Percentiles rank a stretch among this genome's conserved stretches.
Evolutionary conservation across 2,113 vertebrate genomes (phyloP).

Genomic region (Vidua chalybeata): DNA sequence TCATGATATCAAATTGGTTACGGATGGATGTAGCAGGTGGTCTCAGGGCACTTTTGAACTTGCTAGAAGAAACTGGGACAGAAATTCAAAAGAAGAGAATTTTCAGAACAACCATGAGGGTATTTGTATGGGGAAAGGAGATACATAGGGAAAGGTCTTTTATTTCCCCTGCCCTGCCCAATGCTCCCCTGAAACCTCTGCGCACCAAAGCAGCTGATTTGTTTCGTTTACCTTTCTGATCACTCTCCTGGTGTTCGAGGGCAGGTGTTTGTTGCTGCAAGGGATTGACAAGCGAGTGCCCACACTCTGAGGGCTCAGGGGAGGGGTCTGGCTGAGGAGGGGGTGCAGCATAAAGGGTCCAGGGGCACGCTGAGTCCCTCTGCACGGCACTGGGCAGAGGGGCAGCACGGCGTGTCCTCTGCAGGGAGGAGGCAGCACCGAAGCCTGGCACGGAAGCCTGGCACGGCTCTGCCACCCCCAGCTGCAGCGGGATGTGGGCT

Average conservation of each 20-base stretch:
- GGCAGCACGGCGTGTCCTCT: rapidly evolving
- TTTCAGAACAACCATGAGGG: background rate
- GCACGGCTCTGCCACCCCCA: background rate
- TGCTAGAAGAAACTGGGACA: background rate
- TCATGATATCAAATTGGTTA: background rate
- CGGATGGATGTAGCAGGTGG: background rate
- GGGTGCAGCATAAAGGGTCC: rapidly evolving
- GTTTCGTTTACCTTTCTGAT: background rate
- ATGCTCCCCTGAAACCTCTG: background rate
- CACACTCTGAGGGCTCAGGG: rapidly evolving
- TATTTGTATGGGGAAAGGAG: background rate
- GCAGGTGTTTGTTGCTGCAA: background rate
- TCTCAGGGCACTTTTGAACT: background rate
- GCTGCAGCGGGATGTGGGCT: background rate
- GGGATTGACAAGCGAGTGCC: rapidly evolving
- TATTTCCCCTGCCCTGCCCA: background rate
- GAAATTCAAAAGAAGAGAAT: background rate
- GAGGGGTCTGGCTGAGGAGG: background rate
- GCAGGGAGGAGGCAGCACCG: background rate
- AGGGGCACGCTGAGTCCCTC: rapidly evolving
- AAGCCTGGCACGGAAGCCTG: background rate
- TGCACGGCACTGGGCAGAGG: rapidly evolving
- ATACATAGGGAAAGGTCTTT: background rate
- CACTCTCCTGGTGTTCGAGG: rapidly evolving
- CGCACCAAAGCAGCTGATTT: rapidly evolving